phyloP scores from a whole-genome alignment of 2,113 vertebrate species.

The Tympanuchus pallidicinctus region DNA sequence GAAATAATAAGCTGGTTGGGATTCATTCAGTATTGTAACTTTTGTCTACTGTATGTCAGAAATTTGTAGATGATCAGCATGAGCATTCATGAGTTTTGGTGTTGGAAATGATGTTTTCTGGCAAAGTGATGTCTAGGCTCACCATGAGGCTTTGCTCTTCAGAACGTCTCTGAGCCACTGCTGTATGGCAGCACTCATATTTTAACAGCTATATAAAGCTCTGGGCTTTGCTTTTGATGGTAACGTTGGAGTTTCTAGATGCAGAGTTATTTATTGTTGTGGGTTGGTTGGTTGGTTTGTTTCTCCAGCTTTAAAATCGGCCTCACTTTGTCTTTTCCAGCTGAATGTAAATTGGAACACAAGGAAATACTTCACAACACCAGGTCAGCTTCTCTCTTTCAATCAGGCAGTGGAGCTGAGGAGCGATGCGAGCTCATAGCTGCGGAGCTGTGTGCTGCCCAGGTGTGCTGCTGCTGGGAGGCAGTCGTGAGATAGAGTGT shows the following conservation, averaged over 20 bases:
- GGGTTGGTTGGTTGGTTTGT: background rate
- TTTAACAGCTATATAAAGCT: conserved; percentile 8
- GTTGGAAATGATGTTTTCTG: conserved; percentile 22
- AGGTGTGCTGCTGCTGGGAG: background rate
- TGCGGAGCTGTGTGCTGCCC: background rate
- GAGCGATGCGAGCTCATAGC: background rate
- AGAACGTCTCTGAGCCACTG: conserved; percentile 34
- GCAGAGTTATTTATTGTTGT: background rate
- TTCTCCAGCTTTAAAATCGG: background rate
- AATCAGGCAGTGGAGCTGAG: background rate
- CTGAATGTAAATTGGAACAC: background rate
- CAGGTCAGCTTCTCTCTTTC: background rate
- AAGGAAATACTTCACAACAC: background rate
- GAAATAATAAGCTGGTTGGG: background rate
- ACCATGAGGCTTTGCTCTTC: conserved; percentile 1
- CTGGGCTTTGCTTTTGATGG: background rate
- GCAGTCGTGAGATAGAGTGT: background rate
- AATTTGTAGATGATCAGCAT: background rate
- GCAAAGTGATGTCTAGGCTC: background rate
- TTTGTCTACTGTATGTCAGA: background rate
- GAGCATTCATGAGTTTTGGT: background rate
- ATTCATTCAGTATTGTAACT: background rate
- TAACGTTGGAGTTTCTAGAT: background rate
- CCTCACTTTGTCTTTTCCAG: too few relatives aligned
- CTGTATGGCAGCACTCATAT: conserved; percentile 11